A percentile compares a stretch with the other conserved stretches of the same genome.
These are phyloP conservation scores for Hypomecis punctinalis DNA, from an alignment of 2,888 invertebrate genomes.

Conservation along the genomic window DNA sequence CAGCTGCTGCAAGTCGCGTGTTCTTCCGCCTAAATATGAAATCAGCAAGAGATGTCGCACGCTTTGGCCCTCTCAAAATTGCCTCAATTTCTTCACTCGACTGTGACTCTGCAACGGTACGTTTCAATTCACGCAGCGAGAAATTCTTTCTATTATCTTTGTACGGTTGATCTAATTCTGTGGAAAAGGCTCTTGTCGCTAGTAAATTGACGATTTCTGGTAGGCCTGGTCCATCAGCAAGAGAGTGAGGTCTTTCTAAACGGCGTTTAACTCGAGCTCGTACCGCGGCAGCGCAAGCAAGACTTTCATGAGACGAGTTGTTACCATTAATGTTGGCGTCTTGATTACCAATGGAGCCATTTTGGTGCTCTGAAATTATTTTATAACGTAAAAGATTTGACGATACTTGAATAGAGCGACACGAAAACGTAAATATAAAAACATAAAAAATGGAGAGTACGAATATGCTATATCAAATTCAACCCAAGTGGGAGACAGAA, in stretches of 20 bases:
- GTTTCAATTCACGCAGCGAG: slow-evolving; percentile 53
- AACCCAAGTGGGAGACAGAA: no score
- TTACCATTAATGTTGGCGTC: not conserved
- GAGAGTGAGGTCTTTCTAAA: slow-evolving; percentile 68
- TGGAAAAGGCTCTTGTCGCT: slow-evolving; percentile 61
- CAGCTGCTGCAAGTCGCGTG: slow-evolving; percentile 34
- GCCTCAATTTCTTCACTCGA: slow-evolving; percentile 44
- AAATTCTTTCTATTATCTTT: slow-evolving; percentile 47
- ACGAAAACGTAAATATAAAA: no score
- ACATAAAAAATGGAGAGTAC: not conserved
- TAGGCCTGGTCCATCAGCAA: slow-evolving; percentile 59
- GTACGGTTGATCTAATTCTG: slow-evolving; percentile 49
- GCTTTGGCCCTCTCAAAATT: slow-evolving; percentile 45
- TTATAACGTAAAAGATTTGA: not conserved
- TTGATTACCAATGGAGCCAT: slow-evolving; percentile 46
- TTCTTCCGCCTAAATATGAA: slow-evolving; percentile 55
- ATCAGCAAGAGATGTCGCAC: slow-evolving; percentile 60
- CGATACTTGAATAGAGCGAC: no score
- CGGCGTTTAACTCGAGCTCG: slow-evolving; percentile 63
- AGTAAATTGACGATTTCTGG: slow-evolving; percentile 60
- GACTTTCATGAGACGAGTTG: slow-evolving; percentile 58
- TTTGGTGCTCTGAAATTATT: slow-evolving; percentile 56
- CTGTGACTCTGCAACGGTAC: slow-evolving; percentile 54
- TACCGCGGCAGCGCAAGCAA: slow-evolving; percentile 59
- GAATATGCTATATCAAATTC: no score